Evolutionary conservation across 35 echinoderm and acorn worm species (phyloP).

Genomic region (Lytechinus variegatus): DNA sequence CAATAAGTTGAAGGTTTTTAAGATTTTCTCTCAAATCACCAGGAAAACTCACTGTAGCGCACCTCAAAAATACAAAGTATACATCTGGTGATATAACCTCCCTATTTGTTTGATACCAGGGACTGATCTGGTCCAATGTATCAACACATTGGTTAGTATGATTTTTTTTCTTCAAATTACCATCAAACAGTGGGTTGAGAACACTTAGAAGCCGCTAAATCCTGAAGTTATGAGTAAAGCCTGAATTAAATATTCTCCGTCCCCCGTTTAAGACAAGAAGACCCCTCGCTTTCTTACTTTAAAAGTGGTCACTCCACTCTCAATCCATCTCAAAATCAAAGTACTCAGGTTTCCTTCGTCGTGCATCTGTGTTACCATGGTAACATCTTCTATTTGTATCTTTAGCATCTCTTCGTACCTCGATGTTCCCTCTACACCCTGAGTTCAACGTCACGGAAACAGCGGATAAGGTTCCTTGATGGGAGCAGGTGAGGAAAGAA

Average conservation of each 20-base stretch:
- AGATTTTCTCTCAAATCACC: background rate
- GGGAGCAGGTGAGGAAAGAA: background rate
- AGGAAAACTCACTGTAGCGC: background rate
- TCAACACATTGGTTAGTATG: background rate
- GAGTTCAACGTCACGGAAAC: slow-evolving; percentile 9
- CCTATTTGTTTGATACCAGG: too few species aligned
- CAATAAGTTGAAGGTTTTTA: background rate
- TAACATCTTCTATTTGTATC: background rate
- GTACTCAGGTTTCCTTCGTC: background rate
- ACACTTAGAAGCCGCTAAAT: background rate
- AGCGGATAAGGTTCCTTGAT: background rate
- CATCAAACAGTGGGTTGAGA: background rate
- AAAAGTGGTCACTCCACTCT: background rate
- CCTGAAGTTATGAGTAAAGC: background rate
- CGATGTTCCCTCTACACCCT: background rate
- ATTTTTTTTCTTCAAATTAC: background rate
- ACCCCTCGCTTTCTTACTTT: background rate
- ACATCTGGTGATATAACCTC: too few species aligned
- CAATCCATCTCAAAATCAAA: slow-evolving; percentile 1
- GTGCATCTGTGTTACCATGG: background rate
- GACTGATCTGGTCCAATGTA: too few species aligned
- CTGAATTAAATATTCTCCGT: background rate
- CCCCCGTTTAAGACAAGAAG: background rate
- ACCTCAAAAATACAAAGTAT: too few species aligned
- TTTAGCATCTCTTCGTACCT: background rate